Evolutionary conservation across 2,888 invertebrate genomes (phyloP).

Genomic region (Chloromyia formosa): DNA sequence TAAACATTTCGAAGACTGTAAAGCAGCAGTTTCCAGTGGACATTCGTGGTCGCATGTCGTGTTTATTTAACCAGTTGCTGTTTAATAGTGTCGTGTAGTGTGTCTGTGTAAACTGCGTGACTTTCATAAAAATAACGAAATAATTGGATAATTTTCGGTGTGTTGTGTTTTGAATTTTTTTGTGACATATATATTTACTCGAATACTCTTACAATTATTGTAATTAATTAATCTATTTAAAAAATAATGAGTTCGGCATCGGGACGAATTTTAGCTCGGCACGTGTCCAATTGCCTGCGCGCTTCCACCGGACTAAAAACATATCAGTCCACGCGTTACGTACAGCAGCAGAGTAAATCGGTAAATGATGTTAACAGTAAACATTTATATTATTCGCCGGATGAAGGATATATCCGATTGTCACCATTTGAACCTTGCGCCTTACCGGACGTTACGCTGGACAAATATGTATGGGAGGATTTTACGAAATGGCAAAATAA

Average conservation of each 20-base stretch:
- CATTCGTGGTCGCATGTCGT: too few species aligned
- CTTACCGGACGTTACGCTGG: conserved; percentile 67
- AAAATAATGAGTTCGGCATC: conserved; percentile 30
- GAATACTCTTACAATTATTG: too few species aligned
- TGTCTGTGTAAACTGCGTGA: too few species aligned
- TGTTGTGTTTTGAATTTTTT: background rate
- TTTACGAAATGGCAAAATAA: conserved; percentile 72
- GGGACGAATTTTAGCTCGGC: conserved; percentile 13
- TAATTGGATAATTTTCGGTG: background rate
- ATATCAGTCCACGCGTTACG: background rate
- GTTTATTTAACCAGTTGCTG: too few species aligned
- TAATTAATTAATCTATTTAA: too few species aligned
- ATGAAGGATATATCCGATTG: conserved; percentile 59
- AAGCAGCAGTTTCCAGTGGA: too few species aligned
- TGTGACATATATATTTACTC: background rate
- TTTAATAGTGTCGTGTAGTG: too few species aligned
- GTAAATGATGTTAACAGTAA: conserved; percentile 16
- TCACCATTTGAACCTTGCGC: conserved; percentile 67
- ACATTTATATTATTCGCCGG: conserved; percentile 52
- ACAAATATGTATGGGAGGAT: conserved; percentile 71
- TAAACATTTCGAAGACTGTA: too few species aligned
- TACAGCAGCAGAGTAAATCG: conserved; percentile 22
- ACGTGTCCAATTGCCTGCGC: background rate
- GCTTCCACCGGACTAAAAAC: background rate
- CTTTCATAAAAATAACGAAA: background rate